Base-by-base conservation (phyloP, 2,113 vertebrate genomes). In the Siniperca chuatsi region DNA sequence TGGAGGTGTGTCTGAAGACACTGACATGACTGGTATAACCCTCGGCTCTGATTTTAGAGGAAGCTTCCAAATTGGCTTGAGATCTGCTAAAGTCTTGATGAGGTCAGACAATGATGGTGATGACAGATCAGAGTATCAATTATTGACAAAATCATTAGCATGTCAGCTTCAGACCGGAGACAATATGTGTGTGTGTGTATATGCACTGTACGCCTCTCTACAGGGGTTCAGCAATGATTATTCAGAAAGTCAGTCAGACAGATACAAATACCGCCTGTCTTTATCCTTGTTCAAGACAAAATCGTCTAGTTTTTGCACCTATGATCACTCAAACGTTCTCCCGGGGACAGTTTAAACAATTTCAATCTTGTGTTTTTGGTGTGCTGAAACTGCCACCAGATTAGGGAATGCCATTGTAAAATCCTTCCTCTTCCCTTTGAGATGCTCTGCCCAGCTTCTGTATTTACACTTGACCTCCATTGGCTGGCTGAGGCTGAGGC, bases 81-180 rank as follows among this genome's bases (percentile, higher is more conserved):
- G 75, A 76, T 70, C 75, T 79, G 52, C 66, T 90, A 4, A 87
- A 91, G 85, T 84, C 89, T 86, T 93, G 88, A 92, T 87, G 89
- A 83, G 58, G 61, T 40, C 72, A 60, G 88, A 88, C 84, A 60
- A 65, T 78, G 76, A 87, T 73, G 77, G 83, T 48, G 82, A 89
- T 82, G 79, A 88, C 82, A 83, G 25, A 25, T 85, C 69, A 60
- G 62, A 33, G 23, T 58, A 77, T 93, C 52, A 87, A 91, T 90
- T 84, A 93, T 93, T 87, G 84, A 92, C 89, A 57, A 29, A 64
- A 79, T 87, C 77, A 82, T 89, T 84, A 86, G 64, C 77, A 44
- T 85, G 82, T 85, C 85, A 86, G 88, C 86, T 89, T 86, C 83
- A 64, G 74, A 70, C 50, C 8, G 6, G 50, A 72, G 62, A 54